Percentiles rank a stretch among this genome's conserved stretches.
These are phyloP conservation scores for Hoplodrina ambigua DNA, from an alignment of 2,888 invertebrate genomes.

Conservation along the genomic window DNA sequence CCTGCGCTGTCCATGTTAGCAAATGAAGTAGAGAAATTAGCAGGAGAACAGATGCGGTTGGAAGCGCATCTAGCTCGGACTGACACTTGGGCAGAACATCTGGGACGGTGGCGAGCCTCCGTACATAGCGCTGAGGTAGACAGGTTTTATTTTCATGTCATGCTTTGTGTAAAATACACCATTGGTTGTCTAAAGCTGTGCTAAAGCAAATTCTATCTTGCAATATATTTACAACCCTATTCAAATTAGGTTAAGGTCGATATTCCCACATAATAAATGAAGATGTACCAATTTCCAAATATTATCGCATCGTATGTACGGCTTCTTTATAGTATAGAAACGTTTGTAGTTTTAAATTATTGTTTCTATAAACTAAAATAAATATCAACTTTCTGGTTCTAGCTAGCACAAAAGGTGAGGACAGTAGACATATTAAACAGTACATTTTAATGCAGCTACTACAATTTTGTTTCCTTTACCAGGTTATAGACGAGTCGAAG, in stretches of 20 bases:
- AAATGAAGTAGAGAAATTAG: conserved; percentile 95
- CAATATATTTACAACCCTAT: not conserved
- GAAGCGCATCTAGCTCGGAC: conserved; percentile 96
- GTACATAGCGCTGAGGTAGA: conserved; percentile 95
- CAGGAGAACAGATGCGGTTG: conserved; percentile 94
- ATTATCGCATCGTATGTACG: not conserved
- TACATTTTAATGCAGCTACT: conserved; percentile 15
- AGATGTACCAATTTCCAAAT: not conserved
- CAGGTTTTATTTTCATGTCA: not conserved
- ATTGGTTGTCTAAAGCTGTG: not conserved
- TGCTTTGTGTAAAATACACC: not conserved
- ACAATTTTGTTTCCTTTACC: conserved; percentile 46
- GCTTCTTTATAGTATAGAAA: not conserved
- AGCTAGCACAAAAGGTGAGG: conserved; percentile 55
- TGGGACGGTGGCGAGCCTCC: conserved; percentile 96
- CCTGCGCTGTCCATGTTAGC: conserved; percentile 95
- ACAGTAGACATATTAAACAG: conserved; percentile 41
- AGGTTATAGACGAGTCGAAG: conserved; percentile 92
- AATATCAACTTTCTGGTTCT: conserved; percentile 47
- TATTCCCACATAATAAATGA: not conserved
- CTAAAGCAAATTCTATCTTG: not conserved
- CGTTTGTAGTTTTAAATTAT: conserved; percentile 14
- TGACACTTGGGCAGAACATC: conserved; percentile 97
- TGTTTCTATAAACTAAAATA: conserved; percentile 35
- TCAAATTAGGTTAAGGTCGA: not conserved